phyloP scores from a whole-genome alignment of 2,888 invertebrate genomes.

The Tipula unca region DNA sequence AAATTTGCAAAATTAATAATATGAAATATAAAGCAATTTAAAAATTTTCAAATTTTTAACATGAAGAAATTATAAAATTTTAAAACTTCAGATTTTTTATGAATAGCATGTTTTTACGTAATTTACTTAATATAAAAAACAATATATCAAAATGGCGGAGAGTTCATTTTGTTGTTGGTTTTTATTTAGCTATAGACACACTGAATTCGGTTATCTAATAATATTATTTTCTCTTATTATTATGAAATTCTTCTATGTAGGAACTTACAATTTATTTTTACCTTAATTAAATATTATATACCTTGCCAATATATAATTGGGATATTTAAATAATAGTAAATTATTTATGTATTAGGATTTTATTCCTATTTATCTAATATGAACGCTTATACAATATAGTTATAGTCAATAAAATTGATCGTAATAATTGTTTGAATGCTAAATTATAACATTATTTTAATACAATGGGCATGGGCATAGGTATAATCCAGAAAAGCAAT shows the following conservation, averaged over 20 bases:
- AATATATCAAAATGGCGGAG: neutral
- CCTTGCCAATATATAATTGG: neutral
- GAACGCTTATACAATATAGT: too few species aligned
- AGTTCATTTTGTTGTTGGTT: neutral
- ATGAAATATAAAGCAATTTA: neutral
- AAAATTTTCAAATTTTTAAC: neutral
- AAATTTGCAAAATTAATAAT: neutral
- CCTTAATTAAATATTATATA: too few species aligned
- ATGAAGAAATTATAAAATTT: neutral
- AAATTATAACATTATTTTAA: too few species aligned
- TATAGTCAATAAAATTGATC: too few species aligned
- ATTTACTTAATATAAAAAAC: neutral
- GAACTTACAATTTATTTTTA: too few species aligned
- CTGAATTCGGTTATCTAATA: neutral
- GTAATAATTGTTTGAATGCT: too few species aligned
- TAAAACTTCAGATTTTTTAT: neutral
- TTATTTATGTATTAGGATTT: too few species aligned
- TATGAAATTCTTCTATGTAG: neutral
- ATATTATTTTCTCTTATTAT: neutral
- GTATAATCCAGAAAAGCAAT: too few species aligned
- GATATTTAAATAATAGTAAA: neutral
- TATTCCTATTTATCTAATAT: too few species aligned
- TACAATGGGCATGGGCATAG: too few species aligned
- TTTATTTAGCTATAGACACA: neutral
- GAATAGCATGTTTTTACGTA: neutral